phyloP scores from a whole-genome alignment of 2,888 invertebrate genomes.

The Thumatha senex region DNA sequence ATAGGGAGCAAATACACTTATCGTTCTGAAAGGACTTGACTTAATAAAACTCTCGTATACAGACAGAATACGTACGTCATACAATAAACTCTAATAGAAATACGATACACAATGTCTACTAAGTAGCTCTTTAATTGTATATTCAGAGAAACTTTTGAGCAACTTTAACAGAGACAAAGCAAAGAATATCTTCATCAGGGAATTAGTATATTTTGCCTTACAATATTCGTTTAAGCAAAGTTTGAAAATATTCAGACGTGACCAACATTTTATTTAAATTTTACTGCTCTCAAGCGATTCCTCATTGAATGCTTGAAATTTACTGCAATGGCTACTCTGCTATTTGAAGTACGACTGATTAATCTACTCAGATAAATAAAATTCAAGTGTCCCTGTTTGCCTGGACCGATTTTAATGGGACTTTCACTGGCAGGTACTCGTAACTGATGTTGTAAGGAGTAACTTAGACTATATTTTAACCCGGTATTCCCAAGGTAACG shows the following conservation, averaged over 20 bases:
- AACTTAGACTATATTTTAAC: too few species aligned
- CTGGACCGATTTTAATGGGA: too few species aligned
- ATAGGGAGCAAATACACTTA: not conserved
- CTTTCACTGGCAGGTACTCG: too few species aligned
- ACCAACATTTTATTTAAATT: constrained; percentile 36
- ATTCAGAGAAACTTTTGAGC: constrained; percentile 12
- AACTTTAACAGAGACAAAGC: constrained; percentile 1
- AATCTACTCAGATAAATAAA: too few species aligned
- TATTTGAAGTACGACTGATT: too few species aligned
- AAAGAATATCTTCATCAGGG: constrained; percentile 35
- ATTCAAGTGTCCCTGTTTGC: too few species aligned
- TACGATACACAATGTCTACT: not conserved
- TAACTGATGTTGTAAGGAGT: too few species aligned
- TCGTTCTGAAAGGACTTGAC: not conserved
- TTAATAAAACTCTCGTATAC: not conserved
- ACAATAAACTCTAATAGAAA: not conserved
- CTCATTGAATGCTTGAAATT: too few species aligned
- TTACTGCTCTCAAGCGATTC: not conserved
- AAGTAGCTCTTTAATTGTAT: constrained; percentile 22
- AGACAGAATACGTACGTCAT: not conserved
- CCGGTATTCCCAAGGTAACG: too few species aligned
- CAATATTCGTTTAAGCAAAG: constrained; percentile 39
- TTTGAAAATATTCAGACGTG: constrained; percentile 54
- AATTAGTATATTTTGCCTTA: constrained; percentile 42
- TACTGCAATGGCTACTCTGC: too few species aligned